Evolutionary conservation across 1,140 invertebrate species (phyloP).

Genomic region (Ostrea edulis): DNA sequence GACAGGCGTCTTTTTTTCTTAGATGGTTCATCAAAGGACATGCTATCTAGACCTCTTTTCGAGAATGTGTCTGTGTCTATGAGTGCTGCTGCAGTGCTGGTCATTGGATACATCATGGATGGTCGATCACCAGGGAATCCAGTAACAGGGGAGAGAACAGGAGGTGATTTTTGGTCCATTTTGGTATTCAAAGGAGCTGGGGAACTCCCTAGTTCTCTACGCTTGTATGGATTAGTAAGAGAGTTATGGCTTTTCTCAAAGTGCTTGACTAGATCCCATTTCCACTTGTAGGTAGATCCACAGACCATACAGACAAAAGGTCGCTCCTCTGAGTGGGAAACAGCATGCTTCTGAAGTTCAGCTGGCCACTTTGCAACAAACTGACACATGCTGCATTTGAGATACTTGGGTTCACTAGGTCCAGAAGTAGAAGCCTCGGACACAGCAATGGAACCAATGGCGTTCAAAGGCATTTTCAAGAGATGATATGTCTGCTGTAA

Average conservation of each 20-base stretch:
- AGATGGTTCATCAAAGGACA: conserved; percentile 47
- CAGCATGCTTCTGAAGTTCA: conserved; percentile 78
- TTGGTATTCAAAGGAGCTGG: conserved; percentile 23
- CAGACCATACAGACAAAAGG: conserved; percentile 79
- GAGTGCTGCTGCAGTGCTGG: conserved; percentile 62
- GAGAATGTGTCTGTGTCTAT: conserved; percentile 55
- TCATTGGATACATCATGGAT: conserved; percentile 54
- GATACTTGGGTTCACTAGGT: conserved; percentile 64
- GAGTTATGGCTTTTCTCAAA: conserved; percentile 78
- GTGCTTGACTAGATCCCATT: conserved; percentile 79
- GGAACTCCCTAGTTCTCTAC: conserved; percentile 65
- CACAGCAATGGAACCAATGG: conserved; percentile 66
- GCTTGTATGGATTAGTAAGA: conserved; percentile 78
- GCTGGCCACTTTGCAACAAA: conserved; percentile 79
- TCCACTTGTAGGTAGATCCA: conserved; percentile 79
- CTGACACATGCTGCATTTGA: conserved; percentile 77
- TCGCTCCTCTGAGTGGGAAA: conserved; percentile 76
- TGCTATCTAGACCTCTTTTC: conserved; percentile 46
- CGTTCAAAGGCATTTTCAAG: conserved; percentile 74
- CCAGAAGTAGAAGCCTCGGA: conserved; percentile 64
- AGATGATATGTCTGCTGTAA: conserved; percentile 76
- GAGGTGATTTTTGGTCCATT: not conserved
- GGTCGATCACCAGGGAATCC: conserved; percentile 9
- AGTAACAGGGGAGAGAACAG: not conserved
- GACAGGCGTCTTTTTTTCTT: conserved; percentile 67